phyloP scores from a whole-genome alignment of 2,113 vertebrate species.

The Cichladusa arquata region DNA sequence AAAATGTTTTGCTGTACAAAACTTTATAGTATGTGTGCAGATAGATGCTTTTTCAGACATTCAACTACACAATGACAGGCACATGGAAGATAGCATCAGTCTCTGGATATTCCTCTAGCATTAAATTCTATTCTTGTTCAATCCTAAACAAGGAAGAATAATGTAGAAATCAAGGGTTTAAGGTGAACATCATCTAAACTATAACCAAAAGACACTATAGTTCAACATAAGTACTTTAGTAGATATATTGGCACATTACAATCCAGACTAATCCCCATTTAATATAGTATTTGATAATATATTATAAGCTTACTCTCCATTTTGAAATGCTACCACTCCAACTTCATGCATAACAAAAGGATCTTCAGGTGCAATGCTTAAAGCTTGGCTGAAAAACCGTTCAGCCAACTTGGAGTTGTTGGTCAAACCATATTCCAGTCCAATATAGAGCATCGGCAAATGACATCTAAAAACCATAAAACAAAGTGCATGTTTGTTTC shows the following conservation, averaged over 20 bases:
- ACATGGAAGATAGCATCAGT: not conserved
- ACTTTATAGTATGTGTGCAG: not conserved
- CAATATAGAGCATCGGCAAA: conserved; percentile 97
- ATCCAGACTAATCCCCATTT: not conserved
- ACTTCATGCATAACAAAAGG: conserved; percentile 98
- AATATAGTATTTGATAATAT: not conserved
- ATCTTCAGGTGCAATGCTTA: conserved; percentile 97
- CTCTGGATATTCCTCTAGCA: not conserved
- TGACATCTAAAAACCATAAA: conserved; percentile 81
- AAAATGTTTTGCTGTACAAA: not conserved
- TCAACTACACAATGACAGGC: not conserved
- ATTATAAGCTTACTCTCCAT: conserved; percentile 90
- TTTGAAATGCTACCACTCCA: conserved; percentile 97
- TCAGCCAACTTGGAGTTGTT: conserved; percentile 98
- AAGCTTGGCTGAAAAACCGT: conserved; percentile 96
- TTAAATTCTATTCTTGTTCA: not conserved
- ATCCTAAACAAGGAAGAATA: not conserved
- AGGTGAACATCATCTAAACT: not conserved
- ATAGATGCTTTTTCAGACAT: not conserved
- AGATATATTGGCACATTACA: not conserved
- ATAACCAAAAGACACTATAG: not conserved
- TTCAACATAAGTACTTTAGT: not conserved
- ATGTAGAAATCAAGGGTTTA: not conserved
- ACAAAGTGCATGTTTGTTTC: not conserved
- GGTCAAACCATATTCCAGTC: conserved; percentile 95